Base-by-base conservation (phyloP, 2,797 vertebrate genomes). In the Geotrypetes seraphini region DNA sequence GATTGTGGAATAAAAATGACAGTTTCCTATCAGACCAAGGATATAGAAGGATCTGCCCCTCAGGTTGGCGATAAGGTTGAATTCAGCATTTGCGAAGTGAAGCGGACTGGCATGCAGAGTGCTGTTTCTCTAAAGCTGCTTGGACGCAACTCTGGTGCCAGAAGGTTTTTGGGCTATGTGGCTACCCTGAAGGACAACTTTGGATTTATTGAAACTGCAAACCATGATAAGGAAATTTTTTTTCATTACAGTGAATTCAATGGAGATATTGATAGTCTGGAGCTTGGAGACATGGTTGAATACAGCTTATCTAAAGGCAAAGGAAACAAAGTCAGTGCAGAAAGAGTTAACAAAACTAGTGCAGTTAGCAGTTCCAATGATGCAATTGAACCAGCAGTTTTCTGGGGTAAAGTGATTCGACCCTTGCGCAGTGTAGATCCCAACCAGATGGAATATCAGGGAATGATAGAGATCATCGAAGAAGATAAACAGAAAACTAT, bases 211-310 rank as follows among this genome's bases (percentile, higher is more conserved):
- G 95, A 99, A 81, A 97, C 93, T 5, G 90, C 92, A 43, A 97
- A 96, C 76, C 94, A 98, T 39, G 93, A 98, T 73, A 96, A 98
- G 69, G 96, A 98, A 69, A 96, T 98, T 43, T 98, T 99, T 76
- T 98, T 98, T 73, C 96, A 99, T 75, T 99, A 98, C 73, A 98
- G 96, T 78, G 95, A 98, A 69, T 85, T 96, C 72, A 94, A 90
- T 70, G 94, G 92, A 22, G 93, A 94, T 69, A 64, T 97, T 27
- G 91, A 97, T 65, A 93, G 71, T 58, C 68, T 99, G 71, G 93
- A 98, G 46, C 77, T 99, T 54, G 95, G 95, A 1, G 95, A 97
- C 63, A 89, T 89, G 15, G 95, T 99, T 40, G 96, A 98, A 52
- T 98, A 98, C 72, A 92, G 83, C 7, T 87, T 96, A 42, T 96